These are phyloP conservation scores for Pygoscelis antarcticus DNA, from an alignment of 2,113 vertebrate species.

Conservation along the genomic window DNA sequence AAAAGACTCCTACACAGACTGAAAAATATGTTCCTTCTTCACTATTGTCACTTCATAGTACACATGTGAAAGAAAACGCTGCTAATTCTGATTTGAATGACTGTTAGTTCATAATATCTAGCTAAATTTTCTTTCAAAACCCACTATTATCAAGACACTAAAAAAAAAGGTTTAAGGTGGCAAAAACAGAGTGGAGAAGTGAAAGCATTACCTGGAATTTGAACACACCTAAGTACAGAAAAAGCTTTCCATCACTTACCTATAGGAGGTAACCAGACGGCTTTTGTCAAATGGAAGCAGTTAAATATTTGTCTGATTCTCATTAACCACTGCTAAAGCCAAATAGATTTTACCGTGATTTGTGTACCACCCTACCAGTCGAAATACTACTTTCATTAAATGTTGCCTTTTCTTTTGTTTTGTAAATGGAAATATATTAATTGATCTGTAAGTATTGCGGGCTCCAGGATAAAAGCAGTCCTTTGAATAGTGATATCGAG, in stretches of 20 bases:
- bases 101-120: not conserved
- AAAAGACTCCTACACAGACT: not conserved
- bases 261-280: not conserved
- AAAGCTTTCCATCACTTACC: not conserved
- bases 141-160: not conserved
- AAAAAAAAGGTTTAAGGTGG: not conserved
- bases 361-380: accelerated
- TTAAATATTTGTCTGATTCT: not conserved
- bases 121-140: not conserved
- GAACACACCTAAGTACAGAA: not conserved
- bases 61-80: not conserved
- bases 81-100: not conserved
- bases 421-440: not conserved
- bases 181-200: not conserved
- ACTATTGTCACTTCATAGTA: not conserved
- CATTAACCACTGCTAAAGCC: not conserved
- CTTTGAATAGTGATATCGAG: not conserved
- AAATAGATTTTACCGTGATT: not conserved
- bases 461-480: not conserved
- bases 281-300: not conserved
- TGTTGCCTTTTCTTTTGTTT: not conserved
- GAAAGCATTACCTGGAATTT: not conserved
- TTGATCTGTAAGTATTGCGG: not conserved
- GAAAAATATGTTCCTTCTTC: not conserved
- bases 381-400: not conserved